Conservation (phyloP, 2,113 vertebrate genomes). For the Anguilla rostrata region DNA sequence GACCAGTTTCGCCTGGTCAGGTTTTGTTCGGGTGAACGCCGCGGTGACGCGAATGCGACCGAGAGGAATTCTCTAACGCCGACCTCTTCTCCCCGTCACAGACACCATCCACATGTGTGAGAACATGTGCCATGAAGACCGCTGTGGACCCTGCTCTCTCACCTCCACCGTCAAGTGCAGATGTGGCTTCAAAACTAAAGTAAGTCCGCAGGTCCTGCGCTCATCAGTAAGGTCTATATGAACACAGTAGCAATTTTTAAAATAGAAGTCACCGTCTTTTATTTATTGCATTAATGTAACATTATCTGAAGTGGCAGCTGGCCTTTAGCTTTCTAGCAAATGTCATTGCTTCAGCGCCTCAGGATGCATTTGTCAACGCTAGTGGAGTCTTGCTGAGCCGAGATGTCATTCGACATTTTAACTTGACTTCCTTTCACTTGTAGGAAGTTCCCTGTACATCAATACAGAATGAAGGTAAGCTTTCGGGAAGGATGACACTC, state of each 20-base stretch:
- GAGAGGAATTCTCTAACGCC: not conserved
- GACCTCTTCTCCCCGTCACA: slow-evolving; percentile 46
- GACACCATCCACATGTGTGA: slow-evolving; percentile 90
- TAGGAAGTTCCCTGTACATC: slow-evolving; percentile 88
- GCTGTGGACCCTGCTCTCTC: slow-evolving; percentile 86
- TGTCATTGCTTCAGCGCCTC: not conserved
- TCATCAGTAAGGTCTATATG: no score
- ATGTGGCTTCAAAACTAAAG: slow-evolving; percentile 91
- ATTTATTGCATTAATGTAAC: not conserved
- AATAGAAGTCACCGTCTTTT: not conserved
- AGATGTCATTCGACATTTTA: not conserved
- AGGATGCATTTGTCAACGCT: not conserved
- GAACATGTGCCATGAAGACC: slow-evolving; percentile 90
- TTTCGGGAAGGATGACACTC: not conserved
- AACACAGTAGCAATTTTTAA: not conserved
- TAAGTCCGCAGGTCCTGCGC: slow-evolving; percentile 39
- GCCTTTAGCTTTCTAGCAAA: not conserved
- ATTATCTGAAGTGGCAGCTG: not conserved
- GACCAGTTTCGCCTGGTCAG: not conserved
- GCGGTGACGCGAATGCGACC: not conserved
- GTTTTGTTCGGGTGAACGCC: no score
- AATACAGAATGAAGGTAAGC: slow-evolving; percentile 87
- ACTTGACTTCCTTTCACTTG: slow-evolving; percentile 37
- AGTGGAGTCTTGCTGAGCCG: not conserved
- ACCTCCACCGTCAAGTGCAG: slow-evolving; percentile 90